These are phyloP conservation scores for Erebia epiphron DNA, from an alignment of 2,888 invertebrate genomes.

Conservation along the genomic window DNA sequence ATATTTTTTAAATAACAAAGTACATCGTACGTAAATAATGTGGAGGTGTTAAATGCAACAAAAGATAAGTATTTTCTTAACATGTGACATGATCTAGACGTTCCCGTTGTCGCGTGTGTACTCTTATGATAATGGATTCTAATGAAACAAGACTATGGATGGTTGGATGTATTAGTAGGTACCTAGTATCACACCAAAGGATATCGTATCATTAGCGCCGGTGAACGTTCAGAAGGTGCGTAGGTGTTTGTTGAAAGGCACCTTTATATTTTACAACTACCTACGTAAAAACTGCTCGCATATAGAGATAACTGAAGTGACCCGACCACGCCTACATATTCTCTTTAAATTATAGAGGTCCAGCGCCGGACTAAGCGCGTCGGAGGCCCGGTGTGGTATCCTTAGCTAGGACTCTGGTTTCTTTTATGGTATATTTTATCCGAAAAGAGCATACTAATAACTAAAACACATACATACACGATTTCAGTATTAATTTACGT, in stretches of 20 bases:
- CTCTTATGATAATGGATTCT: no score
- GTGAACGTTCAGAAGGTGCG: not conserved
- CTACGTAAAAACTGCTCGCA: not conserved
- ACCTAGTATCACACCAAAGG: not conserved
- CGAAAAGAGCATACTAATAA: not conserved
- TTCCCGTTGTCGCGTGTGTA: no score
- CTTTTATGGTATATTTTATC: no score
- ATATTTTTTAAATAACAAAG: no score
- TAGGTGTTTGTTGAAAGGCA: not conserved
- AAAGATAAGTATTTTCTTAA: no score
- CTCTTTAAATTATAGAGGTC: no score
- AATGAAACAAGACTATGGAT: not conserved
- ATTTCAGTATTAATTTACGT: conserved; percentile 47
- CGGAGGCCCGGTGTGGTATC: no score
- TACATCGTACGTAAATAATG: no score
- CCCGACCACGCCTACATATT: not conserved
- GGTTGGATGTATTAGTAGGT: not conserved
- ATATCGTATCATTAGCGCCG: not conserved
- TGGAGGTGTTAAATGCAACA: no score
- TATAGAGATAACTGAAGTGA: not conserved
- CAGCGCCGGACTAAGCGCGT: no score
- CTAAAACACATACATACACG: conserved; percentile 54
- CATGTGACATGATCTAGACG: no score
- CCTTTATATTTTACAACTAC: not conserved
- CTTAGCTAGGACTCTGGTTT: no score